These are phyloP conservation scores for Spea hammondii DNA, from an alignment of 2,797 vertebrate species.

Conservation along the genomic window DNA sequence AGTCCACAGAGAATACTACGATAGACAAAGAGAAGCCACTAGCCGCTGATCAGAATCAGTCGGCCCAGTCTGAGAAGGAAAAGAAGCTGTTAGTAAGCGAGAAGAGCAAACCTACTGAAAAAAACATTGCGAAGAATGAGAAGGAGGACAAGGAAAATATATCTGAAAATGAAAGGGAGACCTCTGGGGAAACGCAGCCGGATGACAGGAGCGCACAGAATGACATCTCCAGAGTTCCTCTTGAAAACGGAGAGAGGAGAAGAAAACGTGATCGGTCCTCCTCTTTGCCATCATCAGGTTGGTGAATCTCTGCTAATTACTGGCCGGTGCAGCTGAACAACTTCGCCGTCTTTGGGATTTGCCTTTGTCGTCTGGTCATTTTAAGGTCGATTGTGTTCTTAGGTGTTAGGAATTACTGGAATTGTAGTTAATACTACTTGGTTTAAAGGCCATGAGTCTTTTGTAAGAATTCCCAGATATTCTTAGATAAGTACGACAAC, in stretches of 20 bases:
- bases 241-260: slow-evolving; percentile 66
- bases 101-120: slow-evolving; percentile 70
- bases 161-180: slow-evolving; percentile 77
- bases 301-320: slow-evolving; percentile 35
- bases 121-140: slow-evolving; percentile 71
- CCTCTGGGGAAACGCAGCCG: slow-evolving; percentile 68
- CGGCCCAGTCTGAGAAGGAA: slow-evolving; percentile 70
- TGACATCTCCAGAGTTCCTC: slow-evolving; percentile 67
- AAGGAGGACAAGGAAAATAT: slow-evolving; percentile 81
- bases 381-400: too few relatives aligned
- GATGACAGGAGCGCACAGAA: slow-evolving; percentile 71
- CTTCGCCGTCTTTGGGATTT: too few relatives aligned
- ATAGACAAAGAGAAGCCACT: slow-evolving; percentile 72
- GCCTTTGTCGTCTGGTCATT: too few relatives aligned
- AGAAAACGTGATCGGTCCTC: slow-evolving; percentile 73
- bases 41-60: slow-evolving; percentile 65
- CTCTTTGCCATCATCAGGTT: slow-evolving; percentile 66
- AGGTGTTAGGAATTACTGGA: too few relatives aligned
- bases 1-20: slow-evolving; percentile 67
- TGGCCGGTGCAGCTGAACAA: too few relatives aligned
- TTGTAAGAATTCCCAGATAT: too few relatives aligned
- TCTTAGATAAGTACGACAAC: too few relatives aligned
- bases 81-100: slow-evolving; percentile 67
- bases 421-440: too few relatives aligned
- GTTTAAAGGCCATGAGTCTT: too few relatives aligned